Conservation (phyloP, 2,797 vertebrate genomes). For the Sebastes itinus region DNA sequence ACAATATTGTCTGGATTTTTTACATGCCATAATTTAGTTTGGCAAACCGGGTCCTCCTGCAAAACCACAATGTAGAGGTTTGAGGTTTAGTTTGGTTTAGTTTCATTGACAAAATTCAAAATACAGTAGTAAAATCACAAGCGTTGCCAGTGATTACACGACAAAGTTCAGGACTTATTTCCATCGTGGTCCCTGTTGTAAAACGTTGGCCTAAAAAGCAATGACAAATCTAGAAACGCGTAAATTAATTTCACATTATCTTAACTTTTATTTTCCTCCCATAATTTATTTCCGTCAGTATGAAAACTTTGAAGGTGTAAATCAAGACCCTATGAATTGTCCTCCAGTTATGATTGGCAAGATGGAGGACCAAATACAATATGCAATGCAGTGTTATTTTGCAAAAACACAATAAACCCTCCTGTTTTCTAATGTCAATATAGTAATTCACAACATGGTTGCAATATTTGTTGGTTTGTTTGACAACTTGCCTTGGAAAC, state of each 20-base stretch:
- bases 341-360: too few relatives aligned
- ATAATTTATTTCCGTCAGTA: too few relatives aligned
- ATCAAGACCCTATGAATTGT: too few relatives aligned
- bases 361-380: too few relatives aligned
- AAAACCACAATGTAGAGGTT: not conserved
- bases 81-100: not conserved
- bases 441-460: too few relatives aligned
- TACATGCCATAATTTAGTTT: not conserved
- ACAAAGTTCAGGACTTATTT: not conserved
- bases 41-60: not conserved
- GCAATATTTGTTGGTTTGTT: too few relatives aligned
- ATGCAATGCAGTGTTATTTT: too few relatives aligned
- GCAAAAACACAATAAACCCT: too few relatives aligned
- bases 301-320: too few relatives aligned
- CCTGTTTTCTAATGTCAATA: too few relatives aligned
- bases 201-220: not conserved
- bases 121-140: not conserved
- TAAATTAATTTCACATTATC: not conserved
- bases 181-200: not conserved
- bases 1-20: not conserved
- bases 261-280: too few relatives aligned
- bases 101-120: not conserved
- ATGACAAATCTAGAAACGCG: not conserved
- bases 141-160: not conserved
- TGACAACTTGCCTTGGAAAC: too few relatives aligned